Percentiles rank a stretch among this genome's conserved stretches.
Evolutionary conservation across 2,888 invertebrate genomes (phyloP).

Genomic region (Leucoma salicis): DNA sequence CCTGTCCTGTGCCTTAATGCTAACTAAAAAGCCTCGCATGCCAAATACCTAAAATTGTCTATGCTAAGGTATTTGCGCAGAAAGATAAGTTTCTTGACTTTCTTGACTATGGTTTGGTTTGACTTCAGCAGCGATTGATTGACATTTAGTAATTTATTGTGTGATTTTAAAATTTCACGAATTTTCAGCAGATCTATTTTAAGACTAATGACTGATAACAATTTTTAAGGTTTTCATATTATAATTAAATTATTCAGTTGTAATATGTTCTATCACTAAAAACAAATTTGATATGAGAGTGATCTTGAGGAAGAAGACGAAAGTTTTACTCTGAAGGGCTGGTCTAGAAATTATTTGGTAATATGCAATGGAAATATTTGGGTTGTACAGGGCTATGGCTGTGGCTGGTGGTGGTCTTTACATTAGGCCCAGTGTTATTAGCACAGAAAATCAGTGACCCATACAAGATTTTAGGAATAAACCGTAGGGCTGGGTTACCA

Average conservation of each 20-base stretch:
- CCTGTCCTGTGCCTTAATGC: no score
- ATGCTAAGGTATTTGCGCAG: no score
- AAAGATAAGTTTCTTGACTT: no score
- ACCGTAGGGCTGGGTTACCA: constrained; percentile 86
- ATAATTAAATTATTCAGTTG: constrained; percentile 37
- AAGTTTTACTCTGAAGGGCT: constrained; percentile 37
- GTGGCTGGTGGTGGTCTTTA: constrained; percentile 48
- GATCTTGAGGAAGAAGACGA: constrained; percentile 51
- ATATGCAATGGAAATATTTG: constrained; percentile 75
- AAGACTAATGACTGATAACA: constrained; percentile 74
- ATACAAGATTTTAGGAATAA: constrained; percentile 91
- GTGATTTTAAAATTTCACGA: constrained; percentile 59
- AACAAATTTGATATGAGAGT: constrained; percentile 45
- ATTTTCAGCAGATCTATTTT: constrained; percentile 76
- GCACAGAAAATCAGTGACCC: constrained; percentile 87
- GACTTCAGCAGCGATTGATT: no score
- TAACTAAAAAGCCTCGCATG: no score
- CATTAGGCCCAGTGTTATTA: constrained; percentile 45
- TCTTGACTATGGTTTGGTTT: no score
- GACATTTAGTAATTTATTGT: no score
- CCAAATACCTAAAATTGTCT: no score
- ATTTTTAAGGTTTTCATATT: constrained; percentile 49
- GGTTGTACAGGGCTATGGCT: constrained; percentile 65
- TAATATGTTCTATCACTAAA: constrained; percentile 46
- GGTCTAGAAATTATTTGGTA: constrained; percentile 42